Conservation (phyloP, 2,113 vertebrate species). For the Thamnaconus septentrionalis region DNA sequence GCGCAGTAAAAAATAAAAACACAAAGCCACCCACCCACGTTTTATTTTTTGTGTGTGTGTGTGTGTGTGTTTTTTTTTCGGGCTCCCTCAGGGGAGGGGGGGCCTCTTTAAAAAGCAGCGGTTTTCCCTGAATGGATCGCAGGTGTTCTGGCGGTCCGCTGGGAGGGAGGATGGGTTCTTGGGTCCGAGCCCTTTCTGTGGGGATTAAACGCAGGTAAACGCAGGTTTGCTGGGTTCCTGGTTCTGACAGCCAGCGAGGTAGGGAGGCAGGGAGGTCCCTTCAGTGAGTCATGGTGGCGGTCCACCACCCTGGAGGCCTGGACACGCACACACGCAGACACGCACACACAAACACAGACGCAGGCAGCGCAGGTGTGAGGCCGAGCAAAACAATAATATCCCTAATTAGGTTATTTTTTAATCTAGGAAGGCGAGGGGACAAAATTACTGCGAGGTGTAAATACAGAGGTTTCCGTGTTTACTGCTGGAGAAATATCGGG, state of each 20-base stretch:
- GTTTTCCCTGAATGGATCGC: slow-evolving; percentile 58
- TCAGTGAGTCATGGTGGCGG: slow-evolving; percentile 48
- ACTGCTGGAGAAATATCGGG: slow-evolving; percentile 58
- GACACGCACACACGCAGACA: slow-evolving; percentile 10
- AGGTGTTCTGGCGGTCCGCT: slow-evolving; percentile 54
- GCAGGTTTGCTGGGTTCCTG: slow-evolving; percentile 29
- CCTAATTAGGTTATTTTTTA: slow-evolving; percentile 73
- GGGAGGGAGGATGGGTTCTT: slow-evolving; percentile 26
- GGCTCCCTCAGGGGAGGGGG: slow-evolving; percentile 25
- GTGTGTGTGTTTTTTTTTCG: slow-evolving; percentile 12
- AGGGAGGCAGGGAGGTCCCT: slow-evolving; percentile 35
- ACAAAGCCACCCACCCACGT: slow-evolving; percentile 21
- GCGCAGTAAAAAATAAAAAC: slow-evolving; percentile 44
- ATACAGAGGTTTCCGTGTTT: slow-evolving; percentile 71
- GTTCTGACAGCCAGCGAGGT: slow-evolving; percentile 44
- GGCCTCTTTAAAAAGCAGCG: slow-evolving; percentile 59
- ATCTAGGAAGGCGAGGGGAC: slow-evolving; percentile 60
- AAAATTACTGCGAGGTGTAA: slow-evolving; percentile 71
- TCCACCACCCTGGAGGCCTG: slow-evolving; percentile 47
- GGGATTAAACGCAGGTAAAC: slow-evolving; percentile 68
- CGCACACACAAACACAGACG: slow-evolving; percentile 18
- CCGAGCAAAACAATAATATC: slow-evolving; percentile 67
- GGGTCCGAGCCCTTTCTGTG: slow-evolving; percentile 55
- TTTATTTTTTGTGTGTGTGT: no score
- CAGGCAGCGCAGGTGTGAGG: slow-evolving; percentile 59